Base-by-base conservation (phyloP, 2,797 vertebrate species). In the Poeciliopsis presidionis region DNA sequence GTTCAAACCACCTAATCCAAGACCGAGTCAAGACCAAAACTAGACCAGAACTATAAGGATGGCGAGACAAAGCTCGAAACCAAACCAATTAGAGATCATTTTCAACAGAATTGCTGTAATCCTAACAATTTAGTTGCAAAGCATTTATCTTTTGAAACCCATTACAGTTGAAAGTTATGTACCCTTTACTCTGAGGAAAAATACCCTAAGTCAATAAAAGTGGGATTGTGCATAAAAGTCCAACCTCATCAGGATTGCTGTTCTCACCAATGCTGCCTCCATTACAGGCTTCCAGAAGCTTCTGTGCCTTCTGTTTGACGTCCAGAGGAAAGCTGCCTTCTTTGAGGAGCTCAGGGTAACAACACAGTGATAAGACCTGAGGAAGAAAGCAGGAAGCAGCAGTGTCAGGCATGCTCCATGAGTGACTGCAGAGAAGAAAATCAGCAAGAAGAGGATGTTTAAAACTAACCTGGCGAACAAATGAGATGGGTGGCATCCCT, bases 401-500 rank as follows among this genome's bases (percentile, higher is more conserved):
- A 36, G 18, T 59, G 4, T 25, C 30, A 51, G 47, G 16, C 1
- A 28, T 18, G 28, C 28, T 14, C 16, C 4, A 13, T 45, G 67
- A 2, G 25, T 14, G 5, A 4, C 11, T 9, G 5, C 13, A 30
- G 57, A 59, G 28, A 13, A 59, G 28, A 59, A 30, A 59, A 30
- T 30, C 28, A 13, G 30, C 57, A 59, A 45, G 67, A 12, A 25
- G 16, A 22, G 14, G 5, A 47, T 25, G 7, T 49, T 53, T 53
- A 25, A 13, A 8, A 83, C 73, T 20, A 5, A 95, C 95, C 93
- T 96, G 95, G 12, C 90, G 91, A 59, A 95, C 73, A 78, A 95
- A 96, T n/a, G 93, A 88, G 67, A 95, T 22, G 0, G 93, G 93
- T 72, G 90, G 90, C 33, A 94, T 78, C 55, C 93, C 94, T 47